These are phyloP conservation scores for Aphelinus atriplicis DNA, from an alignment of 1,140 invertebrate species.

Conservation along the genomic window DNA sequence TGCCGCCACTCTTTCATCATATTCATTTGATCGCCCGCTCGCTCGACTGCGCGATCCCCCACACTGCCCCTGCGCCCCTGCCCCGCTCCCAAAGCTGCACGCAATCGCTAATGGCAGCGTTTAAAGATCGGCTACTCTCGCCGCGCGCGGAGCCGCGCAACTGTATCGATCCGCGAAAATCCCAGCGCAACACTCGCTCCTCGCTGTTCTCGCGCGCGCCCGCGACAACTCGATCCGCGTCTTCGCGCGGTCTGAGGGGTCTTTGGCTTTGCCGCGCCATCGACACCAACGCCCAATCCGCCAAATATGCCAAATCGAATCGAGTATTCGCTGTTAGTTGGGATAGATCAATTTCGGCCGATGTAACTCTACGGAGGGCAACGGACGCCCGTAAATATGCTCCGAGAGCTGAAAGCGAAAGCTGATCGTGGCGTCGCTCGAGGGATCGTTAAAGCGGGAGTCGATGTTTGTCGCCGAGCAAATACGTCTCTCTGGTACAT, in stretches of 20 bases:
- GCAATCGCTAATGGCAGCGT: slow-evolving; percentile 61
- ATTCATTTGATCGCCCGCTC: slow-evolving; percentile 62
- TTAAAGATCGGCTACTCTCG: slow-evolving; percentile 54
- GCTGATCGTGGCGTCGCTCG: background rate
- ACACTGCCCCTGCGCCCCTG: slow-evolving; percentile 15
- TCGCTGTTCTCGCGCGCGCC: slow-evolving; percentile 14
- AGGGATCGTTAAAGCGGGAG: slow-evolving; percentile 39
- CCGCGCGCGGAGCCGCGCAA: slow-evolving; percentile 34
- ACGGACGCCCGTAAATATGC: background rate
- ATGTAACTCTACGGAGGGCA: background rate
- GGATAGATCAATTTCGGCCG: too few species aligned
- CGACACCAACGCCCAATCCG: too few species aligned
- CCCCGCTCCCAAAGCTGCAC: slow-evolving; percentile 51
- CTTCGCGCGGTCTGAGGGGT: too few species aligned
- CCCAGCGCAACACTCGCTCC: too few species aligned
- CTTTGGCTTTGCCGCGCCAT: too few species aligned
- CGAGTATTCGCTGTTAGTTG: too few species aligned
- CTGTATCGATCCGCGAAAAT: slow-evolving; percentile 15
- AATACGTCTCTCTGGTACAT: slow-evolving; percentile 59
- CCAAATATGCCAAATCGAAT: too few species aligned
- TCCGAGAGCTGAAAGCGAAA: background rate
- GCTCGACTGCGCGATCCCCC: slow-evolving; percentile 7
- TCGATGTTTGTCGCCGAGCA: slow-evolving; percentile 26
- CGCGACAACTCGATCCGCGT: too few species aligned
- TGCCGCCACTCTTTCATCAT: slow-evolving; percentile 67